Evolutionary conservation across 2,888 invertebrate genomes (phyloP), one percentile per base, ranked within the genome.

Genomic region (Luperina nickerlii): DNA sequence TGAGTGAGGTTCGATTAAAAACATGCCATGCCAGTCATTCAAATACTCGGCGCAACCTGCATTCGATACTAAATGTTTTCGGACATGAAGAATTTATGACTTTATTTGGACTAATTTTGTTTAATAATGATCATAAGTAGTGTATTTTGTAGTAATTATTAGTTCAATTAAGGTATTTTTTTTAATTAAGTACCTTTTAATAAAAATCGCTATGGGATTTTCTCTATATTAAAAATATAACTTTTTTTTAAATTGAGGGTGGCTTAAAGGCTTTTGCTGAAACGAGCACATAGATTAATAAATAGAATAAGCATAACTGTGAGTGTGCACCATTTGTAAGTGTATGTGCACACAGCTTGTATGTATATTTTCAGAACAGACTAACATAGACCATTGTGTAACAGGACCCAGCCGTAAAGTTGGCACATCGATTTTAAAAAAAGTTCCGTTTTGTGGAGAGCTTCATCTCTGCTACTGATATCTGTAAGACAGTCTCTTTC

Each of bases 251-350:
- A 18, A 65, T 45, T 45, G 18, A 11, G 7, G 4, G 57, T 20
- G 32, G 77, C 45, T 76, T 77, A 27, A 18, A 15, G 7, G 54
- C 78, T 78, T 66, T 78, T 13, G 78, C 77, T 78, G 8, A 27
- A 66, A 48, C 9, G 7, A 77, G n/a, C 38, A 32, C 20, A n/a
- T 65, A 63, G 15, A 62, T 15, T 27, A 51, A 27, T 24, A 24
- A 32, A 71, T 60, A 71, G 38, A 38, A 27, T 76, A 42, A 51
- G 27, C 76, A 32, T 45, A 76, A 51, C 24, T 24, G 9, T 60
- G 48, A 51, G 18, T 24, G 9, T 60, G 48, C 62, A 76, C 63
- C 15, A 76, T 27, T 42, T 42, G 11, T n/a, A 57, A 57, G 57
- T 57, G 11, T n/a, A 15, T 48, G 13, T 48, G 5, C 18, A 18